Conservation (phyloP, 2,113 vertebrate species). For the Lonchura striata region DNA sequence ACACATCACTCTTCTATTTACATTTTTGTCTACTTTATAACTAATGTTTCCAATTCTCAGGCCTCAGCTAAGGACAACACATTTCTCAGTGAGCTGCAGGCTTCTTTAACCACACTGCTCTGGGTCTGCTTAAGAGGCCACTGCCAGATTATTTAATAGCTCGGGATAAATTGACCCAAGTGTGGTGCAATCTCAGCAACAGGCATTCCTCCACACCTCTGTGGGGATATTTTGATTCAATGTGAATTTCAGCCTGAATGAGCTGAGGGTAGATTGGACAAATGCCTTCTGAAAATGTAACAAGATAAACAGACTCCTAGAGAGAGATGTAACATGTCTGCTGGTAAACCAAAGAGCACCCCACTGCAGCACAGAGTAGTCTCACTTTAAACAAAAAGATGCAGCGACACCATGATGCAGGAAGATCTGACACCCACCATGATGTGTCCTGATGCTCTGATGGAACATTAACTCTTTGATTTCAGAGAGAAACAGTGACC, state of each 20-base stretch:
- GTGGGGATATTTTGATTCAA: background rate
- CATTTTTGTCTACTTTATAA: background rate
- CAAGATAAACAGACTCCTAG: background rate
- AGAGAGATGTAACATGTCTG: background rate
- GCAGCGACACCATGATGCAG: background rate
- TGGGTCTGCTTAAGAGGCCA: background rate
- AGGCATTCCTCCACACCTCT: background rate
- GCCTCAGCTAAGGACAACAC: background rate
- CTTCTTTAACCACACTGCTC: background rate
- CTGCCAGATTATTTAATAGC: background rate
- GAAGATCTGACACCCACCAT: background rate
- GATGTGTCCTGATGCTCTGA: background rate
- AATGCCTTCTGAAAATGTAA: background rate
- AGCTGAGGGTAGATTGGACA: background rate
- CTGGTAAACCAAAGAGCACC: background rate
- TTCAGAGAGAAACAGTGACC: background rate
- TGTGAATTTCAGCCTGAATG: fast-evolving
- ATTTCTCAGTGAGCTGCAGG: background rate
- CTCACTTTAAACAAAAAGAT: background rate
- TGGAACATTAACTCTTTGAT: background rate
- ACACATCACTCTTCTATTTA: background rate
- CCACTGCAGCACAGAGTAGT: background rate
- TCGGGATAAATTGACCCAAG: background rate
- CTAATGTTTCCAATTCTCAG: background rate
- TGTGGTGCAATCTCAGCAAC: background rate